Conservation (phyloP, 2,113 vertebrate species). For the Rhabdornis inornatus region DNA sequence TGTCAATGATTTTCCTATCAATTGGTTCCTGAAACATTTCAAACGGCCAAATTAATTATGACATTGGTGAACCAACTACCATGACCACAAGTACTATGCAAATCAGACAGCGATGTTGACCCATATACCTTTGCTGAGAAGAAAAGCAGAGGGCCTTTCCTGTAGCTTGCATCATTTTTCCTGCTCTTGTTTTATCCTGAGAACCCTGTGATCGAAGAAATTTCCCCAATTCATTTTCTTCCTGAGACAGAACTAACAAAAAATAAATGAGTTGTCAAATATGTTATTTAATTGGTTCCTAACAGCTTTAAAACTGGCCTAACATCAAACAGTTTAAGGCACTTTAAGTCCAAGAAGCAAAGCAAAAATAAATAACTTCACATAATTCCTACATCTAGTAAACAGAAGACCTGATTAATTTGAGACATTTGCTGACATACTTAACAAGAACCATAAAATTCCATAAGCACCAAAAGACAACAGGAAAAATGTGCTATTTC, state of each 20-base stretch:
- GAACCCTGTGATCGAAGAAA: slow-evolving; percentile 94
- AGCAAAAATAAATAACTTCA: neutral
- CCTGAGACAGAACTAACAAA: slow-evolving; percentile 89
- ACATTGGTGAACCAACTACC: neutral
- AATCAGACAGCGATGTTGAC: neutral
- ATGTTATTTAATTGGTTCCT: neutral
- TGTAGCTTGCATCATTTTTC: slow-evolving; percentile 98
- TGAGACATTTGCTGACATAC: slow-evolving; percentile 2
- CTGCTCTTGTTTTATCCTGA: slow-evolving; percentile 93
- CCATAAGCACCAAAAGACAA: slow-evolving; percentile 10
- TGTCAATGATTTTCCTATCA: neutral
- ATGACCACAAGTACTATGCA: neutral
- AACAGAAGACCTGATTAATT: slow-evolving; percentile 21
- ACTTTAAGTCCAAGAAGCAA: neutral
- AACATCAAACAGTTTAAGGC: neutral
- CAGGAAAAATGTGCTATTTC: neutral
- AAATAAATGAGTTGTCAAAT: slow-evolving; percentile 48
- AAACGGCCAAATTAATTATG: neutral
- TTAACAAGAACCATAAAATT: slow-evolving; percentile 56
- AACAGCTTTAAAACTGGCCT: neutral
- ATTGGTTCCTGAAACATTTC: neutral
- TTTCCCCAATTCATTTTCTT: slow-evolving; percentile 95
- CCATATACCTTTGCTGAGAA: slow-evolving; percentile 92
- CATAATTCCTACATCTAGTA: neutral
- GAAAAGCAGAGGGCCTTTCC: slow-evolving; percentile 98